phyloP scores from a whole-genome alignment of 2,888 invertebrate species.

The Lithophane leautieri region DNA sequence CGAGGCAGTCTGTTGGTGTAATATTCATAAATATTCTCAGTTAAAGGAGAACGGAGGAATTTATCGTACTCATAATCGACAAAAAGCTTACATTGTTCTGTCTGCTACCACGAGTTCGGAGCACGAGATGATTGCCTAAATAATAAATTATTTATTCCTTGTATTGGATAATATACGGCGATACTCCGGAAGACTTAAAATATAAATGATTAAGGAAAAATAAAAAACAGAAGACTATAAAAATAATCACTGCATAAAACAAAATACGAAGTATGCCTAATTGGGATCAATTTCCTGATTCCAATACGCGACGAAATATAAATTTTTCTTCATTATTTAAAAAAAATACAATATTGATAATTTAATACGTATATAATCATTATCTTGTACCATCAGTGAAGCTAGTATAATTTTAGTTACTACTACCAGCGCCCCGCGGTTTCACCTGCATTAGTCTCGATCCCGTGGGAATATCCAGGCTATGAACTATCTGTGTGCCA shows the following conservation, averaged over 20 bases:
- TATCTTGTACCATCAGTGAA: not conserved
- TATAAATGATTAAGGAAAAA: not conserved
- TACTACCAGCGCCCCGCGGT: not conserved
- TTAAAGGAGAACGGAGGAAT: too few species aligned
- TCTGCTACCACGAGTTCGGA: too few species aligned
- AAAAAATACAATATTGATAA: not conserved
- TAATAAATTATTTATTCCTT: too few species aligned
- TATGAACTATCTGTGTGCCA: not conserved
- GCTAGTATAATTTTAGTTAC: not conserved
- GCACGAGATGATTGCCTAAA: too few species aligned
- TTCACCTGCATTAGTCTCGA: not conserved
- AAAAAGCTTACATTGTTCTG: too few species aligned
- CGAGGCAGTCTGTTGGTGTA: too few species aligned
- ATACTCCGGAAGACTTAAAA: too few species aligned
- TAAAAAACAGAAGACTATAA: not conserved
- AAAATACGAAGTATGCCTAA: not conserved
- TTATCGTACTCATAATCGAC: too few species aligned
- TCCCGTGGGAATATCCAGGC: too few species aligned
- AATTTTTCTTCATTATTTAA: not conserved
- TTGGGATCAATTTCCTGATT: constrained; percentile 13
- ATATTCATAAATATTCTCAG: too few species aligned
- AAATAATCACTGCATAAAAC: not conserved
- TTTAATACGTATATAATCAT: not conserved
- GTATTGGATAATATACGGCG: too few species aligned
- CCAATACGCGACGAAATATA: not conserved